phyloP scores from a whole-genome alignment of 64 coral and sea anemone species.

The Stichodactyla mertensii region DNA sequence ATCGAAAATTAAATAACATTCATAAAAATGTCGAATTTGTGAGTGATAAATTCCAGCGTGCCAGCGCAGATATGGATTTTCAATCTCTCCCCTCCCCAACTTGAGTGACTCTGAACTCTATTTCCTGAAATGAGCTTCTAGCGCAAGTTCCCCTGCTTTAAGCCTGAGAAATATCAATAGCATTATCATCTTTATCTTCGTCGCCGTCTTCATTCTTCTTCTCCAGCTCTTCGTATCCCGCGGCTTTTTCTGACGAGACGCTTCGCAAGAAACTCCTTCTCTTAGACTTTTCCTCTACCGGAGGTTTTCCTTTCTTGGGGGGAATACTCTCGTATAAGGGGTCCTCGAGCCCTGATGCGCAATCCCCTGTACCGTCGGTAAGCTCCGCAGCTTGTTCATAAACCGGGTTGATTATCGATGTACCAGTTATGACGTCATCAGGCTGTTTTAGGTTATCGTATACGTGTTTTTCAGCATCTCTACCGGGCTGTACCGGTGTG shows the following conservation, averaged over 20 bases:
- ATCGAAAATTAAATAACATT: too few species aligned
- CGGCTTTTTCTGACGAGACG: slow-evolving; percentile 1
- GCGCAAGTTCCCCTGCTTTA: background rate
- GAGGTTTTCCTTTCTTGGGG: background rate
- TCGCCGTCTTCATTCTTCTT: background rate
- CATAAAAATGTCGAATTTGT: too few species aligned
- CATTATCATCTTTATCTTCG: background rate
- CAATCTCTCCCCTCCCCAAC: too few species aligned
- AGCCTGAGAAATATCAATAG: background rate
- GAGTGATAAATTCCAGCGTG: too few species aligned
- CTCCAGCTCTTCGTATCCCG: background rate
- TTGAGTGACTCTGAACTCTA: background rate
- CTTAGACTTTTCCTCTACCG: background rate
- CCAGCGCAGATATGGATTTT: too few species aligned
- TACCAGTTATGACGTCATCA: background rate
- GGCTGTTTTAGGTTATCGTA: background rate
- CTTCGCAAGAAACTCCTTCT: background rate
- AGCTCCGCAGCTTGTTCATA: background rate
- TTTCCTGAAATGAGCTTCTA: background rate
- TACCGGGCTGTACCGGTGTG: background rate
- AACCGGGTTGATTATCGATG: background rate
- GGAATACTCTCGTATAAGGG: background rate
- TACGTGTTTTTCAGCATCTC: background rate
- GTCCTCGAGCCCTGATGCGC: background rate
- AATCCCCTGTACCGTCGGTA: background rate